These are phyloP conservation scores for Amblyjoppa proteus DNA, from an alignment of 2,888 invertebrate species.

Conservation along the genomic window DNA sequence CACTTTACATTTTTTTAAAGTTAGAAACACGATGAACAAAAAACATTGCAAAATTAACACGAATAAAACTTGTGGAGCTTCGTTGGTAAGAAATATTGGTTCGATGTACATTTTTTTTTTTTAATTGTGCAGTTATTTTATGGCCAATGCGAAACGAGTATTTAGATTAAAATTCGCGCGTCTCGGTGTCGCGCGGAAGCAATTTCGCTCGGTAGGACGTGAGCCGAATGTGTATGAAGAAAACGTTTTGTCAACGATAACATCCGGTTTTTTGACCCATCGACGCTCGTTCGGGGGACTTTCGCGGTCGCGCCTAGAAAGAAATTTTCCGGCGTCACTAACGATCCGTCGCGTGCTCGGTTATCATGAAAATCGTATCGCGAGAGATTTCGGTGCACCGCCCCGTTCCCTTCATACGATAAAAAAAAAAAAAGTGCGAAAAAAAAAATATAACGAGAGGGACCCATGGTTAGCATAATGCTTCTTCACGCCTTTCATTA, in stretches of 20 bases:
- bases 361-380: constrained; percentile 12
- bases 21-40: too few species aligned
- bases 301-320: not conserved
- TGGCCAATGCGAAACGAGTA: not conserved
- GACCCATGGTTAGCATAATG: constrained; percentile 48
- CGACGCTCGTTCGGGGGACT: constrained; percentile 1
- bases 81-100: too few species aligned
- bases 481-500: constrained; percentile 53
- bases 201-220: not conserved
- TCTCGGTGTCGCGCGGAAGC: not conserved
- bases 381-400: constrained; percentile 1
- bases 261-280: constrained; percentile 32
- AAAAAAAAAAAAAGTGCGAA: constrained; percentile 16
- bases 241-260: not conserved
- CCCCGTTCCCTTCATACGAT: not conserved
- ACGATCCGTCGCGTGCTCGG: not conserved
- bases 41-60: too few species aligned
- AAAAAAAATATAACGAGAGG: constrained; percentile 19
- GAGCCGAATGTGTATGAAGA: not conserved
- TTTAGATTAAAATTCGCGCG: not conserved
- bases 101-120: not conserved
- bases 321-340: constrained; percentile 9
- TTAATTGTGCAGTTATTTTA: not conserved
- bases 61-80: too few species aligned
- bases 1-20: too few species aligned